Evolutionary conservation across 2,888 invertebrate species (phyloP).

Genomic region (Aproaerema taeniolella): DNA sequence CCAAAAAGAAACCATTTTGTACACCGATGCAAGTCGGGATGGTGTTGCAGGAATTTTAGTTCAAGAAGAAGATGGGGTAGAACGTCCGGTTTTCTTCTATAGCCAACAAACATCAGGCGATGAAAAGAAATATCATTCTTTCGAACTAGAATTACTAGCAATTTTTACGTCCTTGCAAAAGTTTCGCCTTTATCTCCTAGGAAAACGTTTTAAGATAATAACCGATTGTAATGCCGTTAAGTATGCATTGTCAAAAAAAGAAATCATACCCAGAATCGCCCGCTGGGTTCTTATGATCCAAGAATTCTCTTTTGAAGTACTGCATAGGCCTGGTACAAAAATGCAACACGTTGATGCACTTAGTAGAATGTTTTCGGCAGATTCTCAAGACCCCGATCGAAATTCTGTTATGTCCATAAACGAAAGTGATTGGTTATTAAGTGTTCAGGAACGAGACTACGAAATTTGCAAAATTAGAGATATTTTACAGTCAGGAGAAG

Average conservation of each 20-base stretch:
- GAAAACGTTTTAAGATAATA: background rate
- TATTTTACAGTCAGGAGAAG: slow-evolving; percentile 31
- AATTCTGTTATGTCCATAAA: background rate
- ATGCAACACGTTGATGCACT: background rate
- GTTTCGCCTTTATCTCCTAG: background rate
- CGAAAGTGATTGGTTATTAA: background rate
- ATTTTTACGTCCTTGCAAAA: background rate
- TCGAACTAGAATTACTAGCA: background rate
- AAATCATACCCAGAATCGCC: background rate
- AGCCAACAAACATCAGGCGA: background rate
- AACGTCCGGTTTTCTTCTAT: background rate
- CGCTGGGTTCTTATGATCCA: background rate
- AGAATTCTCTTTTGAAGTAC: background rate
- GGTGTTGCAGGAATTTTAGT: background rate
- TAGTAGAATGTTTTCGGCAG: background rate
- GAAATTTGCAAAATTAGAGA: background rate
- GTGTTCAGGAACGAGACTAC: background rate
- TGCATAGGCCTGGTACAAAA: background rate
- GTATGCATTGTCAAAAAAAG: background rate
- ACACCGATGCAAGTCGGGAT: background rate
- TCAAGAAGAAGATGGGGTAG: background rate
- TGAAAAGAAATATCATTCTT: too few species aligned
- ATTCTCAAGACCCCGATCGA: background rate
- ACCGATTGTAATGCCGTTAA: background rate
- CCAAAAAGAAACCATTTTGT: background rate